These are phyloP conservation scores for Anguilla anguilla DNA, from an alignment of 2,797 vertebrate genomes.

Conservation along the genomic window DNA sequence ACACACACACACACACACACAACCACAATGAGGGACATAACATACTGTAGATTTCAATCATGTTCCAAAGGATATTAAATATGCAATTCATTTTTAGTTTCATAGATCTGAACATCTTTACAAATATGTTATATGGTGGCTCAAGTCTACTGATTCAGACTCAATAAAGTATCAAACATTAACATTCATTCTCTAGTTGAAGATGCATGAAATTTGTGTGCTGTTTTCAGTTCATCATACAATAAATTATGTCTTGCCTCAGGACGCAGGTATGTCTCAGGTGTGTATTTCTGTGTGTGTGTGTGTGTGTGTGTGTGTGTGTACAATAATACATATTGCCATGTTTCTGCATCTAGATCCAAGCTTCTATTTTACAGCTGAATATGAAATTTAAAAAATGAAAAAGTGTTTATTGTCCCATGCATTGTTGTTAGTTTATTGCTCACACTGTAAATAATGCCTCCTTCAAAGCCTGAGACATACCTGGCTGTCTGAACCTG, in stretches of 20 bases:
- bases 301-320: not conserved
- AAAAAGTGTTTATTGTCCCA: not conserved
- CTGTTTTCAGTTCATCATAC: not conserved
- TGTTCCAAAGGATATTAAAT: not conserved
- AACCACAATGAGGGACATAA: not conserved
- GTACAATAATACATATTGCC: not conserved
- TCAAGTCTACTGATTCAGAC: not conserved
- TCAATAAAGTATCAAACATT: not conserved
- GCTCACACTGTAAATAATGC: not conserved
- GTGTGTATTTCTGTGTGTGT: not conserved
- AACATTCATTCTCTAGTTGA: too few relatives aligned
- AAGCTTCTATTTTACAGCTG: not conserved
- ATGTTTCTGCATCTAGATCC: not conserved
- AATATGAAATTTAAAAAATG: not conserved
- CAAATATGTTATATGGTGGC: not conserved
- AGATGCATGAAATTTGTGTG: not conserved
- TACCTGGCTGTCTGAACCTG: conserved; percentile 67
- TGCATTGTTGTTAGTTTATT: not conserved
- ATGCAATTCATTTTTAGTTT: not conserved
- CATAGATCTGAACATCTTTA: not conserved
- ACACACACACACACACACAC: not conserved
- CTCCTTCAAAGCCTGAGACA: conserved; percentile 39
- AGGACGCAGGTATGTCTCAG: not conserved
- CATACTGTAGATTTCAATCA: not conserved
- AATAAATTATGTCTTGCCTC: not conserved